A percentile compares a stretch with the other conserved stretches of the same genome.
phyloP scores from a whole-genome alignment of 2,113 vertebrate species.

The Rhinopithecus roxellana region DNA sequence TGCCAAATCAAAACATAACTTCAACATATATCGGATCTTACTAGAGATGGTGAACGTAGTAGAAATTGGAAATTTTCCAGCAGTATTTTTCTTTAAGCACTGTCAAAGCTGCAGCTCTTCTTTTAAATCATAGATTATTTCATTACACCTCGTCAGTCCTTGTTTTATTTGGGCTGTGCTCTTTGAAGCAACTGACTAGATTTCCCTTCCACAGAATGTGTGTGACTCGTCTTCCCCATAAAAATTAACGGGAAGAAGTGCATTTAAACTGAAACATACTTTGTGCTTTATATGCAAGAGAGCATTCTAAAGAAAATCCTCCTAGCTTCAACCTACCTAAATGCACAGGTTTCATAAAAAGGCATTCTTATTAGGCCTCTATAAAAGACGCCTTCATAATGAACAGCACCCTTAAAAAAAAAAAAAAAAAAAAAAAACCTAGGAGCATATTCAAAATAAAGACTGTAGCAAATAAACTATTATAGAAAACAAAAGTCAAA shows the following conservation, averaged over 20 bases:
- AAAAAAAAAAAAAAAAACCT: background rate
- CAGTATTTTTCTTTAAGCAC: conserved; percentile 75
- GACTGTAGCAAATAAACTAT: conserved; percentile 31
- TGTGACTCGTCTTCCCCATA: conserved; percentile 57
- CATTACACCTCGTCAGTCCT: conserved; percentile 77
- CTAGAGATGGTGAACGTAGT: conserved; percentile 69
- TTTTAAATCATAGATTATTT: conserved; percentile 66
- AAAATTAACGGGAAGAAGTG: conserved; percentile 66
- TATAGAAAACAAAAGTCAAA: conserved; percentile 46
- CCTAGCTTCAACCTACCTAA: conserved; percentile 66
- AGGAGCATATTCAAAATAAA: conserved; percentile 66
- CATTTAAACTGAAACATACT: conserved; percentile 70
- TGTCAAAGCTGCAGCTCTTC: conserved; percentile 75
- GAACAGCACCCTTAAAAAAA: conserved; percentile 66
- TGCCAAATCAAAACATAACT: conserved; percentile 85
- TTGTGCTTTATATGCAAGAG: conserved; percentile 77
- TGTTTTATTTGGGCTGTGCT: conserved; percentile 62
- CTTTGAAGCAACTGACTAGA: conserved; percentile 72
- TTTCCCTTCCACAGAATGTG: conserved; percentile 67
- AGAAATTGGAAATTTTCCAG: conserved; percentile 66
- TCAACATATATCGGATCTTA: conserved; percentile 62
- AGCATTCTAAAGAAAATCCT: conserved; percentile 55
- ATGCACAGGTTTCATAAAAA: conserved; percentile 73
- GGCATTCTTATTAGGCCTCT: conserved; percentile 62
- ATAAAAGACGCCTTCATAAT: conserved; percentile 65